These are phyloP conservation scores for Drosophila ogumai DNA, from an alignment of 1,140 invertebrate genomes.

Conservation along the genomic window DNA sequence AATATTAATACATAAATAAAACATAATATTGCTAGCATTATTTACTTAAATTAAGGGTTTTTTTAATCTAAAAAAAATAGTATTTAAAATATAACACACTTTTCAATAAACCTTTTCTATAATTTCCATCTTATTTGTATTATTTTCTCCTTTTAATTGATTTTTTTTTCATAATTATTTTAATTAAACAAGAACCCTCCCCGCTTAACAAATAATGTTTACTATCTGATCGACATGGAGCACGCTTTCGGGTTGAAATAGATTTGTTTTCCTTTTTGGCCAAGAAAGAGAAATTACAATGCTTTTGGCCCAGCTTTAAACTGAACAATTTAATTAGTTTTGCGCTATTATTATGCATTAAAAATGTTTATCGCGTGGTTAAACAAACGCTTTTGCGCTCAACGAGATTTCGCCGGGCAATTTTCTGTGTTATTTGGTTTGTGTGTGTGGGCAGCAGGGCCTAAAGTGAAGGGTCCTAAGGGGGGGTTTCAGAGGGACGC, in stretches of 20 bases:
- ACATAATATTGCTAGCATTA: not conserved
- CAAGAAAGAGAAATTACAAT: constrained; percentile 31
- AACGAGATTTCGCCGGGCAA: constrained; percentile 40
- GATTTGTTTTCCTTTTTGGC: constrained; percentile 28
- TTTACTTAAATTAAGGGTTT: too few relatives aligned
- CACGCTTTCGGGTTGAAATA: constrained; percentile 24
- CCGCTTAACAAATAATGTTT: not conserved
- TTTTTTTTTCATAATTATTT: constrained; percentile 3
- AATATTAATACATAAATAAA: not conserved
- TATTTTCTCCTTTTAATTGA: constrained; percentile 9
- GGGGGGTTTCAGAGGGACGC: not conserved
- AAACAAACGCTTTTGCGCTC: constrained; percentile 51
- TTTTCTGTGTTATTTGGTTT: not conserved
- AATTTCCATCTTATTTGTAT: not conserved
- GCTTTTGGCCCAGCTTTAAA: constrained; percentile 2
- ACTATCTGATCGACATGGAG: constrained; percentile 19
- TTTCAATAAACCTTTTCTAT: not conserved
- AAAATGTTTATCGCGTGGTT: constrained; percentile 67
- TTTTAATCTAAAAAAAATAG: too few relatives aligned
- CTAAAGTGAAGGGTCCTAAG: not conserved
- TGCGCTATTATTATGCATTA: constrained; percentile 64
- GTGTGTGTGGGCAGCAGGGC: constrained; percentile 32
- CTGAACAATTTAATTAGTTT: constrained; percentile 54
- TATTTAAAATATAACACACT: too few relatives aligned
- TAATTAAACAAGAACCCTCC: constrained; percentile 1